Conservation (phyloP, 2,113 vertebrate genomes). For the Dipodomys stephensi region DNA sequence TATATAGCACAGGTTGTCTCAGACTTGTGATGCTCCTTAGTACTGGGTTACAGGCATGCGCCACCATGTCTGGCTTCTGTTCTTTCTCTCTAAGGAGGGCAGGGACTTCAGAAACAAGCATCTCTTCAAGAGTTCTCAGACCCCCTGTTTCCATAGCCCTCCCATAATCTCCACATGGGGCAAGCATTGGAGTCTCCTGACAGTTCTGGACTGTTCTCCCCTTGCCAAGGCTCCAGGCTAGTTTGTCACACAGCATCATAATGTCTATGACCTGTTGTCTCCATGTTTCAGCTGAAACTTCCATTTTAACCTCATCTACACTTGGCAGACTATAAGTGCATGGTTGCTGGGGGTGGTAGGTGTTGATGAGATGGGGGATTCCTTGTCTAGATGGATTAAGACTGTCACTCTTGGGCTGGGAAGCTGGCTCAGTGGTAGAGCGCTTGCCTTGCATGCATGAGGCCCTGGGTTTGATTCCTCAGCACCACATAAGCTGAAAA, state of each 20-base stretch:
- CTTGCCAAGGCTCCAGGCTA: not conserved
- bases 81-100: not conserved
- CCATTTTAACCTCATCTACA: not conserved
- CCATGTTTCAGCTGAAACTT: not conserved
- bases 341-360: not conserved
- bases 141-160: too few relatives aligned
- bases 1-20: too few relatives aligned
- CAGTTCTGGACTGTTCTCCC: fast-evolving
- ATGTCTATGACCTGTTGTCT: not conserved
- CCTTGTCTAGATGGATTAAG: not conserved
- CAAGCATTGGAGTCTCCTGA: not conserved
- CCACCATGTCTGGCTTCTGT: not conserved
- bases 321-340: fast-evolving
- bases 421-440: too few relatives aligned
- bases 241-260: not conserved
- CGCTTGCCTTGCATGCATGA: too few relatives aligned
- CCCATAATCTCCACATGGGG: fast-evolving
- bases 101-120: not conserved
- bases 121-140: not conserved
- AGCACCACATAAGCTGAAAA: too few relatives aligned
- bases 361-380: not conserved
- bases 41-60: too few relatives aligned
- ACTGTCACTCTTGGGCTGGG: not conserved
- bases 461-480: too few relatives aligned
- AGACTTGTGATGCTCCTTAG: too few relatives aligned